phyloP scores from a whole-genome alignment of 2,113 vertebrate genomes.

The Hylia prasina region DNA sequence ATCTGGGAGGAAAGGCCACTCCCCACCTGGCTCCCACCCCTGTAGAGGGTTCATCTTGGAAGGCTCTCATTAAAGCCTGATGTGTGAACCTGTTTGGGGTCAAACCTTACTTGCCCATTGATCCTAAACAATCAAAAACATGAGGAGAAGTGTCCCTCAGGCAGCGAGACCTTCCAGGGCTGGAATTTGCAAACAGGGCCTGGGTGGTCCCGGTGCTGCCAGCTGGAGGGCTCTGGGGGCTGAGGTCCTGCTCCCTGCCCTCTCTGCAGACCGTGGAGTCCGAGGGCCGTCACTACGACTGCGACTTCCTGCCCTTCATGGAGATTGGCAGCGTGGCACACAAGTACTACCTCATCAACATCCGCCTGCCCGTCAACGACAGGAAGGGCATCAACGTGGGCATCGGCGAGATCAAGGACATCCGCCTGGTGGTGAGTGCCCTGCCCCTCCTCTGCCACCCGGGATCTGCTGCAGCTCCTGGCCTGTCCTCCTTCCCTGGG shows the following conservation, averaged over 20 bases:
- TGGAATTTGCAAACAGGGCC: background rate
- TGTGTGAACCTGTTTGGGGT: background rate
- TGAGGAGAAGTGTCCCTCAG: background rate
- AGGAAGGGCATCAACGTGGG: slow-evolving; percentile 89
- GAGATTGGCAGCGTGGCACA: slow-evolving; percentile 92
- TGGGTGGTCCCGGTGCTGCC: background rate
- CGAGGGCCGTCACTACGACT: slow-evolving; percentile 91
- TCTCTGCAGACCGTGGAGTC: slow-evolving; percentile 79
- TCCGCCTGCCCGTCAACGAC: slow-evolving; percentile 90
- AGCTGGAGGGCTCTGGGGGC: fast-evolving
- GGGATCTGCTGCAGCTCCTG: background rate
- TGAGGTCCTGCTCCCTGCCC: background rate
- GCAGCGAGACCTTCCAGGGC: background rate
- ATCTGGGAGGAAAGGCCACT: background rate
- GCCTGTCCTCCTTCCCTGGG: background rate
- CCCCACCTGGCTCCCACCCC: background rate
- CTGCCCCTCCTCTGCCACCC: background rate
- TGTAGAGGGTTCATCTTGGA: background rate
- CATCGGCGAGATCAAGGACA: slow-evolving; percentile 93
- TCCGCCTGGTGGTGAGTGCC: slow-evolving; percentile 85
- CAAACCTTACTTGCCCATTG: background rate
- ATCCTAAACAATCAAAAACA: background rate
- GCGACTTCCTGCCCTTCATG: slow-evolving; percentile 93
- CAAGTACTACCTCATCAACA: slow-evolving; percentile 96
- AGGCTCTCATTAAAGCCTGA: background rate